These are phyloP conservation scores for Cettia cetti DNA, from an alignment of 2,113 vertebrate species.

Conservation along the genomic window DNA sequence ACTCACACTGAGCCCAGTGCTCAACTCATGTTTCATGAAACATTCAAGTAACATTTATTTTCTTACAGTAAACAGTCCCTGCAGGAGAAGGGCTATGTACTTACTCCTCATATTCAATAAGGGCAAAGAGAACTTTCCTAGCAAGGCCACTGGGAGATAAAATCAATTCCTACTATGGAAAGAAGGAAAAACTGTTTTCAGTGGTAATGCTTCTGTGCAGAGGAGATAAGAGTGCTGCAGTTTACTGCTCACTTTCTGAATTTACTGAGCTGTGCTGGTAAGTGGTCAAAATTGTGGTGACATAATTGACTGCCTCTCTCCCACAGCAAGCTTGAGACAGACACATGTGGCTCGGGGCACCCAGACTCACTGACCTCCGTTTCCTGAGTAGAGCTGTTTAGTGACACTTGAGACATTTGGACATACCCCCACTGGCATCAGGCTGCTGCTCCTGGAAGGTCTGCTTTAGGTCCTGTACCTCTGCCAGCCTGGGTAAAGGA, in stretches of 20 bases:
- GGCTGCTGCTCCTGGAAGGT: not conserved
- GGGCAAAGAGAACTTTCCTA: not conserved
- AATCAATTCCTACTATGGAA: not conserved
- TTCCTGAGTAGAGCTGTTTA: not conserved
- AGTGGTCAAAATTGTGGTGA: not conserved
- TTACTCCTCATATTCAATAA: not conserved
- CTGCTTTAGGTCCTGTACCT: not conserved
- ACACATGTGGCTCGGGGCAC: no score
- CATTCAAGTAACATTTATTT: slow-evolving; percentile 10
- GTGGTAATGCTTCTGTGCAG: not conserved
- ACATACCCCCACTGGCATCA: not conserved
- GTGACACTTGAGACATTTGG: not conserved
- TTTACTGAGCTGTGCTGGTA: not conserved
- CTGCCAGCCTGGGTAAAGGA: not conserved
- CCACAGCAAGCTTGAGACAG: not conserved
- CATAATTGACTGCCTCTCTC: not conserved
- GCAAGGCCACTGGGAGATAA: not conserved
- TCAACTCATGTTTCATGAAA: slow-evolving; percentile 9
- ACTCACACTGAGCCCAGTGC: not conserved
- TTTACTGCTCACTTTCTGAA: not conserved
- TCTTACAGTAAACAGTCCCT: not conserved
- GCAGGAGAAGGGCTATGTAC: not conserved
- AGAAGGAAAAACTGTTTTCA: not conserved
- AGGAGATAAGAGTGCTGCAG: not conserved
- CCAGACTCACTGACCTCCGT: not conserved